Evolutionary conservation across 1,140 invertebrate genomes (phyloP).

Genomic region (Monomorium pharaonis): DNA sequence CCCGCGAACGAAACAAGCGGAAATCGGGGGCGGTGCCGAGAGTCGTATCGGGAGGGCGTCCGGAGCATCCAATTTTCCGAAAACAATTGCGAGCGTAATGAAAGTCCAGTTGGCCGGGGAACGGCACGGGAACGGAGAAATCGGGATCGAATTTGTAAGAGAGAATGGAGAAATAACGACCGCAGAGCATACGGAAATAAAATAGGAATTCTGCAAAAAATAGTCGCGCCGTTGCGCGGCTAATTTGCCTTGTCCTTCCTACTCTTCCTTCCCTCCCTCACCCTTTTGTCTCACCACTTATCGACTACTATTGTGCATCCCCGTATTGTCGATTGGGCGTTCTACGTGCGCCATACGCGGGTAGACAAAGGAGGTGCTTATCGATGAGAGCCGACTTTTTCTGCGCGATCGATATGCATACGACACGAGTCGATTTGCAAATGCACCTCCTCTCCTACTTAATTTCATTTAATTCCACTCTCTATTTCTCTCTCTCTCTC

Average conservation of each 20-base stretch:
- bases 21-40: constrained; percentile 19
- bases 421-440: constrained; percentile 24
- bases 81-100: constrained; percentile 49
- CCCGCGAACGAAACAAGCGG: constrained; percentile 27
- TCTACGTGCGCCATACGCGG: neutral
- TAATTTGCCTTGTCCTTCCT: too few species aligned
- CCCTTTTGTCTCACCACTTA: constrained; percentile 31
- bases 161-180: constrained; percentile 59
- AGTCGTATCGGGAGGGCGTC: constrained; percentile 17
- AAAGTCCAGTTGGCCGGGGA: constrained; percentile 18
- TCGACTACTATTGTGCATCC: constrained; percentile 42
- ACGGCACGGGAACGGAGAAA: neutral
- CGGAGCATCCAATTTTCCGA: constrained; percentile 48
- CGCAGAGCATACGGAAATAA: constrained; percentile 61
- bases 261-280: too few species aligned
- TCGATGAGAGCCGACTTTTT: constrained; percentile 17
- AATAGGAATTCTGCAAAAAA: constrained; percentile 69
- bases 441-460: neutral
- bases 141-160: constrained; percentile 46
- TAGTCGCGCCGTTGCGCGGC: constrained; percentile 53
- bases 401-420: neutral
- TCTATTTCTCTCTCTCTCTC: neutral
- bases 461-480: neutral
- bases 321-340: constrained; percentile 2
- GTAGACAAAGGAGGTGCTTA: constrained; percentile 33